Percentiles rank a stretch among this genome's conserved stretches.
phyloP scores from a whole-genome alignment of 2,888 invertebrate genomes.

The Epinotia ramella region DNA sequence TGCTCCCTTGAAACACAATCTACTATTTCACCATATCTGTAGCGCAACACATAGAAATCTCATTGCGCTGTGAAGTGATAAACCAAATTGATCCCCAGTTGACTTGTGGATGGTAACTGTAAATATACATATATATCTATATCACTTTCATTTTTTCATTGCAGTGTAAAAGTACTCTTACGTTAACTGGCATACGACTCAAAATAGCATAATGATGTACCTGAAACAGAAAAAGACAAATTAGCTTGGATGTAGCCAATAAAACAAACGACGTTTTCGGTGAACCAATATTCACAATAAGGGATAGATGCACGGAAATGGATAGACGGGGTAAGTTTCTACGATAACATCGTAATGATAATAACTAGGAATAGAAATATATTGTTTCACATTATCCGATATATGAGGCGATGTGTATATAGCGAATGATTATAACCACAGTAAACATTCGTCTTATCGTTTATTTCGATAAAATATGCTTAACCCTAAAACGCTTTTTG shows the following conservation, averaged over 20 bases:
- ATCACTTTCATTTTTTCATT: constrained; percentile 1
- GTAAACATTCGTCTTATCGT: too few relatives aligned
- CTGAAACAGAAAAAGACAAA: constrained; percentile 43
- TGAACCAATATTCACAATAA: constrained; percentile 31
- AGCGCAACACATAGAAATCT: too few relatives aligned
- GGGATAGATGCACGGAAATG: constrained; percentile 7
- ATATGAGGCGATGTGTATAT: too few relatives aligned
- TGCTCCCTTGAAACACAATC: too few relatives aligned
- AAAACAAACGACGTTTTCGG: constrained; percentile 36
- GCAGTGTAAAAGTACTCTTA: constrained; percentile 6
- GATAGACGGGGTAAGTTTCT: constrained; percentile 10
- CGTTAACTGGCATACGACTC: constrained; percentile 2
- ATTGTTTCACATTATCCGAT: background rate
- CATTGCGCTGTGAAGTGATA: background rate
- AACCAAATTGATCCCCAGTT: background rate
- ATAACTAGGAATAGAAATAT: too few relatives aligned
- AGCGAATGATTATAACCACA: too few relatives aligned
- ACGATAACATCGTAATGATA: background rate
- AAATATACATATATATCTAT: constrained; percentile 4
- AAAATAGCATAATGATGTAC: constrained; percentile 27
- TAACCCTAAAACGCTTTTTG: too few relatives aligned
- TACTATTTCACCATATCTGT: too few relatives aligned
- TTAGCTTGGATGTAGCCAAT: constrained; percentile 33
- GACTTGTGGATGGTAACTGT: background rate
- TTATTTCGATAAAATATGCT: too few relatives aligned